phyloP scores from a whole-genome alignment of 2,113 vertebrate species.

The Malurus elegans region DNA sequence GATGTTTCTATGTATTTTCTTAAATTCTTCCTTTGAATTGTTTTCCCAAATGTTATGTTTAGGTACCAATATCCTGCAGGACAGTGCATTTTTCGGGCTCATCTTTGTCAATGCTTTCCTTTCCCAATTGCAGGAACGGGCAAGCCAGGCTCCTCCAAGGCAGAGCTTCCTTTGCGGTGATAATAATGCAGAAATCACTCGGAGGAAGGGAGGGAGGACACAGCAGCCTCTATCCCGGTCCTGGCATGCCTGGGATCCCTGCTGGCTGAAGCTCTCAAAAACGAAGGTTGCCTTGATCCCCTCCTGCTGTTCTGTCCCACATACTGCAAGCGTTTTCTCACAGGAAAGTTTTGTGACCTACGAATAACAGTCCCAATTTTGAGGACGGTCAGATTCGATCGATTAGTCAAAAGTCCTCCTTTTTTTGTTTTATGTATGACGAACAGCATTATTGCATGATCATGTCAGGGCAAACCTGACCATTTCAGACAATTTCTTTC shows the following conservation, averaged over 20 bases:
- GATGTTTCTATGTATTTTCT: neutral
- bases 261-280: neutral
- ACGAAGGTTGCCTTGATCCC: neutral
- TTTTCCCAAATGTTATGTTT: neutral
- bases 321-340: neutral
- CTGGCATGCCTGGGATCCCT: neutral
- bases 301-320: neutral
- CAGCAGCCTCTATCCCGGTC: neutral
- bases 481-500: neutral
- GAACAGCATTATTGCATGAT: neutral
- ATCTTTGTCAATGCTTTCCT: neutral
- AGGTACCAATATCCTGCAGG: neutral
- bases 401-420: neutral
- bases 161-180: neutral
- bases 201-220: neutral
- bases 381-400: neutral
- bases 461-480: neutral
- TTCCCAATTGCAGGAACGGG: fast-evolving
- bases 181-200: neutral
- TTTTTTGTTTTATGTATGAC: neutral
- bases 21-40: neutral
- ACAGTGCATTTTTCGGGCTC: neutral
- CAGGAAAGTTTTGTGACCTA: neutral
- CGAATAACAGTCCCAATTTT: neutral
- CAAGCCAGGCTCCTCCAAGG: neutral